A percentile compares a stretch with the other conserved stretches of the same genome.
Conservation (phyloP, 2,113 vertebrate genomes). For the Phocoena sinus region DNA sequence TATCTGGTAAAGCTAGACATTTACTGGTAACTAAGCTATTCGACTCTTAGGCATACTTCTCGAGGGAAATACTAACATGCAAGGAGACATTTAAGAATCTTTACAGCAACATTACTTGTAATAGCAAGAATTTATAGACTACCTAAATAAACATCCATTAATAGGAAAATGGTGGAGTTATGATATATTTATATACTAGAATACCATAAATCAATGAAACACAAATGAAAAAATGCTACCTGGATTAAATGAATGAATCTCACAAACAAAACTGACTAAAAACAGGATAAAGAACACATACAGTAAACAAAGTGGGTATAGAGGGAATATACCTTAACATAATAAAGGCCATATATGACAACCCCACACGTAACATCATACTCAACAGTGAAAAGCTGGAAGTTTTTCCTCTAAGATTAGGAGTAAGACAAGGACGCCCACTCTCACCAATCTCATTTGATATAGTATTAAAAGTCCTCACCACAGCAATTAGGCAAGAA, state of each 20-base stretch:
- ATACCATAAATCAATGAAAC: neutral
- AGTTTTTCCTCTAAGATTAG: neutral
- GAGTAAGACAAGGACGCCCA: neutral
- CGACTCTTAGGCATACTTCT: neutral
- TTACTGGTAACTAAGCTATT: neutral
- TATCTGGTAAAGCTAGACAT: neutral
- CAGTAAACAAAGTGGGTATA: neutral
- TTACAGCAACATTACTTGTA: neutral
- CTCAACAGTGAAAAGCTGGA: neutral
- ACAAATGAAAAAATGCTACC: neutral
- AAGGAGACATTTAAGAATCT: neutral
- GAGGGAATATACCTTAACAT: neutral
- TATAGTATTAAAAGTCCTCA: neutral
- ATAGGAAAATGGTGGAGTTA: neutral
- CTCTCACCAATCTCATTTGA: neutral
- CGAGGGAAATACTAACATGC: neutral
- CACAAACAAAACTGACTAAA: neutral
- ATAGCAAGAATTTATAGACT: neutral
- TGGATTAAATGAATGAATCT: neutral
- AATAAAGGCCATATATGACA: neutral
- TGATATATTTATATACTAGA: neutral
- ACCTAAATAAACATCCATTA: neutral
- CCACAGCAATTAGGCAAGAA: neutral
- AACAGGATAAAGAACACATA: neutral
- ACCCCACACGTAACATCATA: neutral